phyloP scores from a whole-genome alignment of 2,113 vertebrate genomes.

The Sebastes schlegelii region DNA sequence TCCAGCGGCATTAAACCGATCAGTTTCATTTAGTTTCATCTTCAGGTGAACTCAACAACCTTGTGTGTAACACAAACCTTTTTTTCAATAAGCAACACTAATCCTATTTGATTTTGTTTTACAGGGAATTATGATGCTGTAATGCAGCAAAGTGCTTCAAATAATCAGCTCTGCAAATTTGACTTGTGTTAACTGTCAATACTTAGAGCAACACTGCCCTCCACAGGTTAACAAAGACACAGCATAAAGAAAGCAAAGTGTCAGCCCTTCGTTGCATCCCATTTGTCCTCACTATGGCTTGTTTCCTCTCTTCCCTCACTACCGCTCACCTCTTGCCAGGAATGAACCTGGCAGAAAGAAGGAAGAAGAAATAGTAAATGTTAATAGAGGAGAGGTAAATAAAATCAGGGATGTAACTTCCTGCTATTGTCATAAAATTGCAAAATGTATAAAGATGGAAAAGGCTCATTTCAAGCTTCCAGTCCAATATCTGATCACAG shows the following conservation, averaged over 20 bases:
- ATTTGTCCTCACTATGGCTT: conserved; percentile 28
- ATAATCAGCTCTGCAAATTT: conserved; percentile 49
- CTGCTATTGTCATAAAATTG: neutral
- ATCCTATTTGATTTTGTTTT: conserved; percentile 46
- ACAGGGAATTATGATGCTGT: conserved; percentile 43
- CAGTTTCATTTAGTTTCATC: conserved; percentile 3
- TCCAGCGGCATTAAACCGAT: conserved; percentile 6
- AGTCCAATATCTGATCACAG: neutral
- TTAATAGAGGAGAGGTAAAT: neutral
- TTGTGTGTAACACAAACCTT: conserved; percentile 15
- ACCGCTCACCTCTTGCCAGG: conserved; percentile 5
- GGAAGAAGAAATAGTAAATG: neutral
- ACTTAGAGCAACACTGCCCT: conserved; percentile 81
- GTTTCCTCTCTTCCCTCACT: conserved; percentile 23
- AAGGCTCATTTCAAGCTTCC: neutral
- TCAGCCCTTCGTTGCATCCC: conserved; percentile 9
- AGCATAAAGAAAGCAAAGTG: conserved; percentile 2
- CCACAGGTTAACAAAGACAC: conserved; percentile 61
- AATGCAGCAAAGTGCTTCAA: conserved; percentile 65
- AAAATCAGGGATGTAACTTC: neutral
- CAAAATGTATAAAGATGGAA: neutral
- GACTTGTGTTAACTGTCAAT: conserved; percentile 26
- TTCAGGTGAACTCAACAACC: conserved; percentile 9
- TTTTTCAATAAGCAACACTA: conserved; percentile 32
- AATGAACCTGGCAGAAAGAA: neutral